These are phyloP conservation scores for Lichenostomus cassidix DNA, from an alignment of 2,113 vertebrate genomes.

Conservation along the genomic window DNA sequence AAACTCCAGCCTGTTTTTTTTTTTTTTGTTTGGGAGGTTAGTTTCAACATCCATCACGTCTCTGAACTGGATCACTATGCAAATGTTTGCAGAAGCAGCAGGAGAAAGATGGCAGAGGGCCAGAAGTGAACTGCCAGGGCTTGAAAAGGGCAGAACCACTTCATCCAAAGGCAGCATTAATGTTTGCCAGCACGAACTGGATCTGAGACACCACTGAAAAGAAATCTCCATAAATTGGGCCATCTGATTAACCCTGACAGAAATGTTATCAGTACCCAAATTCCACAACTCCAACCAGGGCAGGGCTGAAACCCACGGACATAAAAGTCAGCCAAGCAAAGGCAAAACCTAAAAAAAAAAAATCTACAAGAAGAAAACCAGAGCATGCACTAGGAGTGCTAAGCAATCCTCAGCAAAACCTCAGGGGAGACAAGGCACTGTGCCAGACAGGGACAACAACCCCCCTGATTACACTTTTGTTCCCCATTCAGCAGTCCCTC, in stretches of 20 bases:
- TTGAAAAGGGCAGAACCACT: neutral
- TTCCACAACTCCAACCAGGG: neutral
- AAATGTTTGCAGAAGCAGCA: slow-evolving; percentile 40
- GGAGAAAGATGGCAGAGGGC: slow-evolving; percentile 17
- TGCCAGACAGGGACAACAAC: neutral
- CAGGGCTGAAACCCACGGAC: neutral
- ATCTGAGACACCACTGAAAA: neutral
- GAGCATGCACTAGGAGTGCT: rapidly evolving
- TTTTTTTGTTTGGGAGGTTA: neutral
- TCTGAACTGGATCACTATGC: neutral
- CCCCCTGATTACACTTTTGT: neutral
- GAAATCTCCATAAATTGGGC: neutral
- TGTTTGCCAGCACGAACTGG: neutral
- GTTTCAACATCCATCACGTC: neutral
- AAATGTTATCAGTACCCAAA: neutral
- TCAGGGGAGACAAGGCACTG: rapidly evolving
- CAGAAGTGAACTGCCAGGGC: neutral
- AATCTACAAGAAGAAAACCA: neutral
- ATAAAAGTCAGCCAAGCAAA: neutral
- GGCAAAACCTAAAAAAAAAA: neutral
- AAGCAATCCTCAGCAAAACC: neutral
- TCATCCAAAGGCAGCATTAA: neutral
- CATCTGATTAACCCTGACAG: neutral
- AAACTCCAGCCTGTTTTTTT: neutral
- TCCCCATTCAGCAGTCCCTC: neutral